Evolutionary conservation across 2,113 vertebrate genomes (phyloP), one percentile per base, ranked within the genome.

Genomic region (Eurystomus gularis): DNA sequence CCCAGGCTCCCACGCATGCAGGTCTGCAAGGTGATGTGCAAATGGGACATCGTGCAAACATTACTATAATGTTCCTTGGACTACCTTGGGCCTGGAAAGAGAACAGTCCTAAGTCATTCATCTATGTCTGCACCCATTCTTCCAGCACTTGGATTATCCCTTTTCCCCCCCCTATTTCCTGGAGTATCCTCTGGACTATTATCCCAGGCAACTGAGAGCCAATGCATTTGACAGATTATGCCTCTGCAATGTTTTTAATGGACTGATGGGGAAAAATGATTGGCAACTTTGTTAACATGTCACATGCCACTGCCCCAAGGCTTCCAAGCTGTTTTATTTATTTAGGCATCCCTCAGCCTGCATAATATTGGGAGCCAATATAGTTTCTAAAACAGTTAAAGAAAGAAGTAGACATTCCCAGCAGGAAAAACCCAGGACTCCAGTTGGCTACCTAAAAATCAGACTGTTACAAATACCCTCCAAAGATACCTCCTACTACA

Each of bases 121-220:
- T 57, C 0, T 33, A 60, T 3, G 69, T 69, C 35, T 17, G 7
- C 10, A 57, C 4, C 28, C 21, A 3, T 19, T 42, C 31, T 39
- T 70, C 25, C 4, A 46, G 25, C 21, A 64, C 6, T 31, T 40
- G 3, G 0, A 9, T 9, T 70, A 17, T 19, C 8, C 13, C 4
- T 0, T 11, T 6, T 49, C 17, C 16, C 7, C 2, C 8, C 29
- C 26, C 13, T 10, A 0, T n/a, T 61, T 24, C 23, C 10, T 33
- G 17, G 8, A 14, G 11, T 17, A 39, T 40, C 17, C 55, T 86
- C 24, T 18, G 11, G 12, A 9, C n/a, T 26, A 31, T 85, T 37
- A 52, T 5, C 15, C 33, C n/a, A 44, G 39, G 35, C 19, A 73
- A 9, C 11, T 7, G 23, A 70, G 23, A 62, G 13, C 7, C 19